Percentiles rank a stretch among this genome's conserved stretches.
These are phyloP conservation scores for Lycocorax pyrrhopterus DNA, from an alignment of 2,113 vertebrate genomes.

Conservation along the genomic window DNA sequence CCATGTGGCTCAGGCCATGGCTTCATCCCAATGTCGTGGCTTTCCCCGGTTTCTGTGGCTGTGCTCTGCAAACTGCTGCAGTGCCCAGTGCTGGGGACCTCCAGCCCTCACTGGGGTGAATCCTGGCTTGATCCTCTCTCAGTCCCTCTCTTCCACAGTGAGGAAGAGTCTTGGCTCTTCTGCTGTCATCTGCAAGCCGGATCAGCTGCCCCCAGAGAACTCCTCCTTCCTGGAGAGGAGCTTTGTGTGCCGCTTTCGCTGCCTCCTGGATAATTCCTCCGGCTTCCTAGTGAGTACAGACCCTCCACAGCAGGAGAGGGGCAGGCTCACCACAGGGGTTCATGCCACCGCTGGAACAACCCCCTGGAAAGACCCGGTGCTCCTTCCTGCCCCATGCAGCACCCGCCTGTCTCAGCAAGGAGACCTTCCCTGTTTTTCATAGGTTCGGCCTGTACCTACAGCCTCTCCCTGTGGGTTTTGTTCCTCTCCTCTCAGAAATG, in stretches of 20 bases:
- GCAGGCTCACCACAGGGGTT: neutral
- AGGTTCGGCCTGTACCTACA: neutral
- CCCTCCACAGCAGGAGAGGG: neutral
- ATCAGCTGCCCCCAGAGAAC: conserved; percentile 76
- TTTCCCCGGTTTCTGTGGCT: neutral
- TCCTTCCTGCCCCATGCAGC: neutral
- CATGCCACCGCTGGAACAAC: neutral
- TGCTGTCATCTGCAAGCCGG: conserved; percentile 13
- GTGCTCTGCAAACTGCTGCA: neutral
- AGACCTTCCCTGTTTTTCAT: neutral
- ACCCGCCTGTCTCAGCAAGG: neutral
- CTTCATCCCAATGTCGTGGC: neutral
- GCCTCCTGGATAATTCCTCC: conserved; percentile 82
- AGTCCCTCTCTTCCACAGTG: neutral
- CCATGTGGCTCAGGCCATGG: neutral
- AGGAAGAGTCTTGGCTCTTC: neutral
- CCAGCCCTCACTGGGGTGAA: neutral
- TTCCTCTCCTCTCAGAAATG: neutral
- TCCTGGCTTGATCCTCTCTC: neutral
- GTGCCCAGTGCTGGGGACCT: neutral
- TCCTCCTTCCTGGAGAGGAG: conserved; percentile 79
- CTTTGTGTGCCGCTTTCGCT: conserved; percentile 80
- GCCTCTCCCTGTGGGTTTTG: neutral
- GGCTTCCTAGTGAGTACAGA: conserved; percentile 76
- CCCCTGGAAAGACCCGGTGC: neutral